These are phyloP conservation scores for Latrodectus geometricus DNA, from an alignment of 1,140 invertebrate genomes.

Conservation along the genomic window DNA sequence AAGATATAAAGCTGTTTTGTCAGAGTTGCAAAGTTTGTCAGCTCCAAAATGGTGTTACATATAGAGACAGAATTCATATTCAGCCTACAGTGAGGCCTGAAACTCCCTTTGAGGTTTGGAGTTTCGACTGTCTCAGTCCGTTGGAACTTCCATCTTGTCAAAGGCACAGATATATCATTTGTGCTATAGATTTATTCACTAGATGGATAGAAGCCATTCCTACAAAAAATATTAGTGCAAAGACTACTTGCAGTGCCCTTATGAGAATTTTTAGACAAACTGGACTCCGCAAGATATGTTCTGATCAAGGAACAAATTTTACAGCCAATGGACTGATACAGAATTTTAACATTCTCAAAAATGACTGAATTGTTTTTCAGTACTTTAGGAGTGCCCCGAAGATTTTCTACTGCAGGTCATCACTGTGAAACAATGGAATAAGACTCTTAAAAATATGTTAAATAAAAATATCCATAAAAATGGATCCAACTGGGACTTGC, in stretches of 20 bases:
- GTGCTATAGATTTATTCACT: neutral
- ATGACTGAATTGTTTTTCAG: too few species aligned
- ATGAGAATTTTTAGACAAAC: too few species aligned
- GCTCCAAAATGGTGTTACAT: neutral
- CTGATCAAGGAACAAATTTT: too few species aligned
- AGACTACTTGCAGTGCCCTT: neutral
- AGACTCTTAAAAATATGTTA: neutral
- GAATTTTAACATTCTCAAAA: too few species aligned
- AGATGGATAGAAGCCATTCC: conserved; percentile 5
- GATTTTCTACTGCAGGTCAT: too few species aligned
- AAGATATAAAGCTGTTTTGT: neutral
- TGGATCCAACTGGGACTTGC: neutral
- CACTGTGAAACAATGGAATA: too few species aligned
- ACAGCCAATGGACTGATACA: too few species aligned
- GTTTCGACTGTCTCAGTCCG: neutral
- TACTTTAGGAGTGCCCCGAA: too few species aligned
- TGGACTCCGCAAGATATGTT: too few species aligned
- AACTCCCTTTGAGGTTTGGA: neutral
- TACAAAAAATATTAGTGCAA: conserved; percentile 1
- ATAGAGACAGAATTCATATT: neutral
- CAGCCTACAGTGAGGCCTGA: neutral
- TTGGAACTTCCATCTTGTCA: neutral
- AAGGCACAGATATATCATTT: neutral
- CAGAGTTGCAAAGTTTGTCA: neutral
- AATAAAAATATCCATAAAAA: neutral